These are phyloP conservation scores for Punctoribates punctum DNA, from an alignment of 2,888 invertebrate genomes.

Conservation along the genomic window DNA sequence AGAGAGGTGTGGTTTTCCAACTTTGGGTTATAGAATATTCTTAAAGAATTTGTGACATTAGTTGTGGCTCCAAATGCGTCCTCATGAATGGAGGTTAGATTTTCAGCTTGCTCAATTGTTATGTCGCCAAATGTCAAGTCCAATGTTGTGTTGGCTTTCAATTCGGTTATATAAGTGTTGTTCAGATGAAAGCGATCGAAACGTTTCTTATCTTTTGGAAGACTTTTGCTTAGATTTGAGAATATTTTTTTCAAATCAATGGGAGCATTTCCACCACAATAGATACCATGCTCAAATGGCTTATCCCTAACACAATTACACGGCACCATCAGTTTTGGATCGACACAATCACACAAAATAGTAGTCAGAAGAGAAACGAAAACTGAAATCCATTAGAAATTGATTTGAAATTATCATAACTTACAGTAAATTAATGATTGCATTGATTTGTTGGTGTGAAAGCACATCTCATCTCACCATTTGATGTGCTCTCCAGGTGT, in stretches of 20 bases:
- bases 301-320: not conserved
- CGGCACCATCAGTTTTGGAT: not conserved
- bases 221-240: not conserved
- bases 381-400: too few relatives aligned
- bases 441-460: too few relatives aligned
- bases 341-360: not conserved
- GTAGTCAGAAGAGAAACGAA: too few relatives aligned
- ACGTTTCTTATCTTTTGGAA: not conserved
- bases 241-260: not conserved
- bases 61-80: not conserved
- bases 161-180: not conserved
- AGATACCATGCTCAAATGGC: not conserved
- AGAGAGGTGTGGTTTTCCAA: not conserved
- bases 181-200: not conserved
- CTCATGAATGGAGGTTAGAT: not conserved
- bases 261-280: not conserved
- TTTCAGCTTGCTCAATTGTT: not conserved
- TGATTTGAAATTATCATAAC: too few relatives aligned
- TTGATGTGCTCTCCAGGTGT: too few relatives aligned
- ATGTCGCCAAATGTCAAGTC: not conserved
- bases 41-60: not conserved
- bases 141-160: not conserved
- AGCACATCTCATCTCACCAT: too few relatives aligned
- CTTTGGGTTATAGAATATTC: slow-evolving; percentile 1
- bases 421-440: too few relatives aligned